These are phyloP conservation scores for Hydrotaea diabolus DNA, from an alignment of 2,888 invertebrate species.

Conservation along the genomic window DNA sequence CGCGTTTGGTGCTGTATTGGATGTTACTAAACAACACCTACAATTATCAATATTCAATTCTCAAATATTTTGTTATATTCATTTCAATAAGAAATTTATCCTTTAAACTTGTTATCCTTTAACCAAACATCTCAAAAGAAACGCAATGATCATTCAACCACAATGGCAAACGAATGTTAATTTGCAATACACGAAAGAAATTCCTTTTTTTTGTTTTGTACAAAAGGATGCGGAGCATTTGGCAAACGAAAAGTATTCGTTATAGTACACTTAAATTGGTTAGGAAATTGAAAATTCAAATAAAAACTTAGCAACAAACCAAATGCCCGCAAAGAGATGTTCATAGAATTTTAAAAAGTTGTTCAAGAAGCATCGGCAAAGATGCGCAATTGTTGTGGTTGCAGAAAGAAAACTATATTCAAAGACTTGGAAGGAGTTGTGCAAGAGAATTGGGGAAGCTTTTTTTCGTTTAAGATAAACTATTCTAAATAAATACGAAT, in stretches of 20 bases:
- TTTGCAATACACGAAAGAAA: constrained; percentile 27
- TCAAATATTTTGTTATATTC: background rate
- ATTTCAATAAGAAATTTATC: background rate
- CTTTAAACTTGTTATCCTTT: constrained; percentile 17
- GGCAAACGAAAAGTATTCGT: constrained; percentile 1
- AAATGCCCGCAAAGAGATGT: background rate
- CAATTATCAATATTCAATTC: no score
- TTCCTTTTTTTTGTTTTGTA: background rate
- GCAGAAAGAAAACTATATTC: no score
- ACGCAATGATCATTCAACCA: constrained; percentile 45
- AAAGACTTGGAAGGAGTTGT: no score
- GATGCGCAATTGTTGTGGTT: background rate
- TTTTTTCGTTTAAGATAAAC: no score
- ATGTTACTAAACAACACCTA: no score
- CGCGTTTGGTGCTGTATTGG: no score
- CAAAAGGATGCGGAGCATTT: background rate
- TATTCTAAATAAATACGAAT: no score
- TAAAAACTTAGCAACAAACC: constrained; percentile 19
- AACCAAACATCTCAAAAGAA: background rate
- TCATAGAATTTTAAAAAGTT: constrained; percentile 23
- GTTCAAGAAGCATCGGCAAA: background rate
- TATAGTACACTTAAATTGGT: background rate
- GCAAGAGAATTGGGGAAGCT: no score
- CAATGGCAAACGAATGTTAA: constrained; percentile 48
- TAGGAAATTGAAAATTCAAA: constrained; percentile 51